Evolutionary conservation across 2,888 invertebrate species (phyloP).

Genomic region (Caenorhabditis sulstoni): DNA sequence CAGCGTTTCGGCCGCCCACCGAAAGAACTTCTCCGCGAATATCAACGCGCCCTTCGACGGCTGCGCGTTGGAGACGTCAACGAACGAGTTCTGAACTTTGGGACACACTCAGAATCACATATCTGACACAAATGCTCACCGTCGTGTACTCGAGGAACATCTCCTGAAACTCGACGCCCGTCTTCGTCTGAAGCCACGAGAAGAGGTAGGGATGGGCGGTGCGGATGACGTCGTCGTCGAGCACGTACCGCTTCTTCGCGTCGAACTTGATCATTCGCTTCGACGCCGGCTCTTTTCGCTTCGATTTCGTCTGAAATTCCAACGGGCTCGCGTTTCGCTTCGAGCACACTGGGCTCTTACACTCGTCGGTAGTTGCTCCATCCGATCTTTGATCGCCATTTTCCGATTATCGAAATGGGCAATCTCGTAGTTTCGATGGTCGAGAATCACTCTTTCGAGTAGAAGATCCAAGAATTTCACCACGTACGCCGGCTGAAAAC

Average conservation of each 20-base stretch:
- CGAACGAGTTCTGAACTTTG: too few species aligned
- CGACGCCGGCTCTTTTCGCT: background rate
- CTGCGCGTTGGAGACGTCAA: background rate
- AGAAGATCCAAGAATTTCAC: background rate
- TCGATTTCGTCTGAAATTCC: background rate
- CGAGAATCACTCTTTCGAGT: background rate
- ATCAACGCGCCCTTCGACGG: background rate
- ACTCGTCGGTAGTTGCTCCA: background rate
- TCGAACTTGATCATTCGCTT: background rate
- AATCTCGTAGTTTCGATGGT: background rate
- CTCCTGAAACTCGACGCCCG: background rate
- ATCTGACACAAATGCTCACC: background rate
- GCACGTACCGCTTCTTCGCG: background rate
- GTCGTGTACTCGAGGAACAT: background rate
- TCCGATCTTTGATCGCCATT: background rate
- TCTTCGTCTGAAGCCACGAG: background rate
- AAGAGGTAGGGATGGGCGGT: background rate
- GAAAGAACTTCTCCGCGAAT: constrained; percentile 8
- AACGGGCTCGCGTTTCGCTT: background rate
- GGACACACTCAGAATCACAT: too few species aligned
- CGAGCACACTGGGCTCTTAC: background rate
- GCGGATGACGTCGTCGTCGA: background rate
- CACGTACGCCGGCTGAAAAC: background rate
- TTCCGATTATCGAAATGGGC: constrained; percentile 5
- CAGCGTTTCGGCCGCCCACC: constrained; percentile 7